Percentiles rank a stretch among this genome's conserved stretches.
These are phyloP conservation scores for Drosophila truncata DNA, from an alignment of 1,140 invertebrate species.

Conservation along the genomic window DNA sequence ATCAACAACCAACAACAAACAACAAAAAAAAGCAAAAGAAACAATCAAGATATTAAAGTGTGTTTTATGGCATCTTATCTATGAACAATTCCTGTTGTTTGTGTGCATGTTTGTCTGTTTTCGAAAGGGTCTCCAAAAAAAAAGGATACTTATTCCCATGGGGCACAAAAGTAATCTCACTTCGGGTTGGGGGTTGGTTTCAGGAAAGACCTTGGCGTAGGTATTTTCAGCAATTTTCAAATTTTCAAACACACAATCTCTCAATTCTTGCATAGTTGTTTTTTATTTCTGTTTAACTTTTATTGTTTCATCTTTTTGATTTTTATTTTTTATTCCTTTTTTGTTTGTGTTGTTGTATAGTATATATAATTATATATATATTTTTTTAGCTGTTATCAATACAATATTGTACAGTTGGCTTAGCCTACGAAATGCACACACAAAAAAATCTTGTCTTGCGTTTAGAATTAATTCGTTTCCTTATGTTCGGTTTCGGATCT, in stretches of 20 bases:
- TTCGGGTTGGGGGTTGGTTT: background rate
- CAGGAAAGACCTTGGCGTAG: background rate
- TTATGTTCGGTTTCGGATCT: conserved; percentile 28
- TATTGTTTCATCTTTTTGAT: conserved; percentile 53
- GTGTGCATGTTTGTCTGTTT: conserved; percentile 54
- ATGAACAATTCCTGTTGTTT: conserved; percentile 69
- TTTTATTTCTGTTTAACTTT: conserved; percentile 60
- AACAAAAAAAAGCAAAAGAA: conserved; percentile 34
- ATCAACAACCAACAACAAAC: conserved; percentile 21
- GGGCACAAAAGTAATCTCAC: no score
- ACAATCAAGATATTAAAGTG: conserved; percentile 70
- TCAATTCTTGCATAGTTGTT: conserved; percentile 9
- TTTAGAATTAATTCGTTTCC: conserved; percentile 44
- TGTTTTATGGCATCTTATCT: conserved; percentile 72
- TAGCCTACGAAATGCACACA: conserved; percentile 39
- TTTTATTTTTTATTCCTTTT: background rate
- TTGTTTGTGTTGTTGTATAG: conserved; percentile 4
- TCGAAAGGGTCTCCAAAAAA: conserved; percentile 22
- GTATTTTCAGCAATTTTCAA: background rate
- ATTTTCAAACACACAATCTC: background rate
- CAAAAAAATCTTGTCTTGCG: conserved; percentile 15
- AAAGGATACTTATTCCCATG: background rate
- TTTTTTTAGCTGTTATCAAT: conserved; percentile 38
- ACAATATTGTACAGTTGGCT: conserved; percentile 52
- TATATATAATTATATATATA: conserved; percentile 24